These are phyloP conservation scores for Phrynosoma blainvillii DNA, from an alignment of 2,113 vertebrate species.

Conservation along the genomic window DNA sequence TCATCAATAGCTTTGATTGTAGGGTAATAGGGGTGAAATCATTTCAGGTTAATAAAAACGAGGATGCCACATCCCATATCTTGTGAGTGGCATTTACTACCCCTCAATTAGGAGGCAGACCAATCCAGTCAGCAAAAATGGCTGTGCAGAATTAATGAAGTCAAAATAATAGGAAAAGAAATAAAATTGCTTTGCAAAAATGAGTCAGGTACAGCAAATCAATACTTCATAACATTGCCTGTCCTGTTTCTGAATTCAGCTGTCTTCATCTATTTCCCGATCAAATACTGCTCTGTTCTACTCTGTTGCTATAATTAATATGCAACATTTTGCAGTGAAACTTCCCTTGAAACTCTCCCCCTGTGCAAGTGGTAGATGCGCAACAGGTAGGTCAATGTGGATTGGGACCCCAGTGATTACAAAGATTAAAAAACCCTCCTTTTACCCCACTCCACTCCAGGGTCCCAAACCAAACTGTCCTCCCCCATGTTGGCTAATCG, in stretches of 20 bases:
- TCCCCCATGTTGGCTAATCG: not conserved
- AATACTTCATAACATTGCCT: conserved; percentile 19
- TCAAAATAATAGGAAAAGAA: conserved; percentile 27
- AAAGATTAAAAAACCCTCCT: not conserved
- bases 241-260: conserved; percentile 27
- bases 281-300: conserved; percentile 17
- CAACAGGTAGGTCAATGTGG: not conserved
- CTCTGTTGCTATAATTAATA: not conserved
- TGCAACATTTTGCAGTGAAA: not conserved
- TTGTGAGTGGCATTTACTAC: conserved; percentile 21
- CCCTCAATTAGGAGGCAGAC: conserved; percentile 33
- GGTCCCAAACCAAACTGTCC: not conserved
- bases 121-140: conserved; percentile 38
- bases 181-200: conserved; percentile 39
- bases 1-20: not conserved
- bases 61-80: not conserved
- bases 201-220: conserved; percentile 11
- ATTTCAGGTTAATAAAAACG: conserved; percentile 27
- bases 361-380: not conserved
- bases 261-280: conserved; percentile 25
- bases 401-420: not conserved
- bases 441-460: too few relatives aligned
- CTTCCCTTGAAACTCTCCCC: not conserved
- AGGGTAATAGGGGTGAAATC: not conserved
- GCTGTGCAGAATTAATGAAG: conserved; percentile 30